Base-by-base conservation (phyloP, 2,797 vertebrate genomes). In the Muraenolepis orangiensis region DNA sequence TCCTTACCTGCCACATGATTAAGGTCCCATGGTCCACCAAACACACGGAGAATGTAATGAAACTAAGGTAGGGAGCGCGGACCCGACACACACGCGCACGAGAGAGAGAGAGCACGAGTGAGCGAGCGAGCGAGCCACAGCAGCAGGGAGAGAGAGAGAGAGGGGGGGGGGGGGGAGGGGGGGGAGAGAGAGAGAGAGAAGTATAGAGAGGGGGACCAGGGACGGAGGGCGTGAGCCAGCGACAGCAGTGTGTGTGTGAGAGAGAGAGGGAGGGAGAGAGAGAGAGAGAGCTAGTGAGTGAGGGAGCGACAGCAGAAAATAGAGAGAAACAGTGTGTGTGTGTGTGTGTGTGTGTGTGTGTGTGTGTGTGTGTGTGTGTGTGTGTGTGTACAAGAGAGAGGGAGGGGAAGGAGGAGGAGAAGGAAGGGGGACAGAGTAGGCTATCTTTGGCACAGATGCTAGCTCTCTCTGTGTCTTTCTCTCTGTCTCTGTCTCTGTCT, bases 1-100 rank as follows among this genome's bases (percentile, higher is more conserved):
- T 30, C 72, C 95, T 95, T 96, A 98, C 97, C 96, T 98, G 96
- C 95, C 94, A 96, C 97, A 99, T 99, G 96, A 95, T 97, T 95
- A 95, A 94, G 94, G 93, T 97, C 89, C 96, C 97, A 98, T 98
- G 91, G 94, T 96, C 95, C 96, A 95, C 40, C 94, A 91, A 93
- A 92, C 91, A 91, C 88, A 87, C 89, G 84, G 90, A 92, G 78
- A 84, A 87, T n/a, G n/a, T 85, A 88, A 87, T 84, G 74, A 85
- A 78, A 79, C 71, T 77, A 80, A 86, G 84, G 74, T 74, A 12
- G 75, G 51, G 70, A 66, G 81, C 75, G 66, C 1, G 74, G 76
- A 81, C 10, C 40, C 40, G 40, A 46, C 40, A 46, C n/a, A 46
- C 40, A 46, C 40, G 18, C 40, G 16, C 40, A 13, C 12, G 36